These are phyloP conservation scores for Epinotia brunnichana DNA, from an alignment of 2,888 invertebrate species.

Conservation along the genomic window DNA sequence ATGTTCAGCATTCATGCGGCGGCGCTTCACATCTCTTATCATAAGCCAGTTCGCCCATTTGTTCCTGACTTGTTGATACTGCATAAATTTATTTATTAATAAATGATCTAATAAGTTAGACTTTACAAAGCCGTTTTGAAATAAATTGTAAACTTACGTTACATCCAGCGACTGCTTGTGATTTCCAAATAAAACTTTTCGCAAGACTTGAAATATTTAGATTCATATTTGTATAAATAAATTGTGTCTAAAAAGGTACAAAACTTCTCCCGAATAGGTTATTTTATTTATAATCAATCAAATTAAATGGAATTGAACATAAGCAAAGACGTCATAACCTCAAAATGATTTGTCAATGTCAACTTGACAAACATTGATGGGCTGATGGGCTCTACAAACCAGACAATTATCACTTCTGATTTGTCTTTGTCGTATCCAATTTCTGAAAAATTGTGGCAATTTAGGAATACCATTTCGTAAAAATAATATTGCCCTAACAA, in stretches of 20 bases:
- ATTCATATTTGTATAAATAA: constrained; percentile 60
- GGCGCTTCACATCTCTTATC: constrained; percentile 93
- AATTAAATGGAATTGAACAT: not conserved
- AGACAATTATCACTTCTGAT: too few species aligned
- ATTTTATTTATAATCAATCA: not conserved
- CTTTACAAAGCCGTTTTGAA: not conserved
- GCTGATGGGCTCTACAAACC: too few species aligned
- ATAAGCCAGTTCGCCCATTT: constrained; percentile 93
- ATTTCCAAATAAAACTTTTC: constrained; percentile 74
- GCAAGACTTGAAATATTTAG: constrained; percentile 62
- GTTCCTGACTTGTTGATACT: constrained; percentile 89
- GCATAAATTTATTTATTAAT: constrained; percentile 48
- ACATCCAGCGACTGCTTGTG: constrained; percentile 67
- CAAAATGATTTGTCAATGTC: not conserved
- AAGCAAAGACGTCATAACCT: not conserved
- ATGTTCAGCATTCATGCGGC: constrained; percentile 89
- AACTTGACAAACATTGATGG: too few species aligned
- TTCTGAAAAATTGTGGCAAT: too few species aligned
- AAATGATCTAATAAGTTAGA: not conserved
- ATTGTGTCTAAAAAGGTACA: not conserved
- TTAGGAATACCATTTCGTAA: too few species aligned
- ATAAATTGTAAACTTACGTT: constrained; percentile 60
- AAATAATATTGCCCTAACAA: too few species aligned
- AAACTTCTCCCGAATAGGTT: too few species aligned
- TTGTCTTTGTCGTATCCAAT: too few species aligned